phyloP scores from a whole-genome alignment of 2,888 invertebrate genomes.

The Metacarcinus magister region DNA sequence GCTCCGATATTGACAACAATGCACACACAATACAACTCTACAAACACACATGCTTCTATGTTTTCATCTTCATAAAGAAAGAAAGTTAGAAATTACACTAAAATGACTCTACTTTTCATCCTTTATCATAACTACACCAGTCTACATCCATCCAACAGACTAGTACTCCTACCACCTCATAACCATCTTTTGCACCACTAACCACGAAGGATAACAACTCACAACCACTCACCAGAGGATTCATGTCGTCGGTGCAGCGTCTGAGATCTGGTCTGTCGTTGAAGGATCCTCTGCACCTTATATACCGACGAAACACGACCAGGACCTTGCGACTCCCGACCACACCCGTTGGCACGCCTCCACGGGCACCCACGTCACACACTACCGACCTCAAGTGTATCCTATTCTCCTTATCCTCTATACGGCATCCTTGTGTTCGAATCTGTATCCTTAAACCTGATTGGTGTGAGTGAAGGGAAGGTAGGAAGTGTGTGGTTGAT shows the following conservation, averaged over 20 bases:
- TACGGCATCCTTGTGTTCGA: too few species aligned
- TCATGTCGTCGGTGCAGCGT: conserved; percentile 66
- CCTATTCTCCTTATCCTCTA: too few species aligned
- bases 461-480: neutral
- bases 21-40: neutral
- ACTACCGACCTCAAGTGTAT: neutral
- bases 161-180: neutral
- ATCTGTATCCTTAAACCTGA: too few species aligned
- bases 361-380: neutral
- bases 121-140: too few species aligned
- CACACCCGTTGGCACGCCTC: conserved; percentile 58
- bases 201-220: neutral
- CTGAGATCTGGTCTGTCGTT: conserved; percentile 66
- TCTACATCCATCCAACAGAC: too few species aligned
- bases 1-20: neutral
- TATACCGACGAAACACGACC: conserved; percentile 57
- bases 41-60: neutral
- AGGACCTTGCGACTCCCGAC: conserved; percentile 62
- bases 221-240: conserved; percentile 68
- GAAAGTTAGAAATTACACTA: too few species aligned
- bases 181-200: neutral
- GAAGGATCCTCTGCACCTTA: neutral
- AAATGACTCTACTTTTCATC: too few species aligned
- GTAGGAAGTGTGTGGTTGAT: neutral
- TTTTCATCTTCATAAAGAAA: too few species aligned